Conservation (phyloP, 2,113 vertebrate genomes). For the Rhegmatorhina hoffmannsi region DNA sequence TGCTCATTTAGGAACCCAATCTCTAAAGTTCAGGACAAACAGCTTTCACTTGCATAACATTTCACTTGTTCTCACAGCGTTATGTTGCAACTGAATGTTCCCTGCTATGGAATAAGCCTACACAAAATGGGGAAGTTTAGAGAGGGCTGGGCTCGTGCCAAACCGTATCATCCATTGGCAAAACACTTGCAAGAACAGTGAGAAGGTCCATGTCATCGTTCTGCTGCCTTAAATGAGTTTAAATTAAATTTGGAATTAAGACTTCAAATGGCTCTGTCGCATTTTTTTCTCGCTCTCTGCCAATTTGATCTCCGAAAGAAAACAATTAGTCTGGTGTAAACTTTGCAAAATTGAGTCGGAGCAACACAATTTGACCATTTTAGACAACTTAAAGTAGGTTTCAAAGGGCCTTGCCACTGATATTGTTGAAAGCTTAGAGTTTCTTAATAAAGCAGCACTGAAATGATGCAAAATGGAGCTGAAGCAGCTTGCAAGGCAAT, state of each 20-base stretch:
- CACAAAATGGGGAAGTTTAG: constrained; percentile 69
- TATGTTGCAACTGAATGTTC: constrained; percentile 68
- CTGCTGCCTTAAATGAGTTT: neutral
- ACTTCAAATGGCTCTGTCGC: neutral
- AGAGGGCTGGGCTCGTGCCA: constrained; percentile 49
- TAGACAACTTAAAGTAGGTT: neutral
- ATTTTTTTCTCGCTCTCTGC: neutral
- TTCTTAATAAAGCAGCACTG: constrained; percentile 49
- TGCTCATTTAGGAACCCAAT: constrained; percentile 71
- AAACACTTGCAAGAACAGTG: constrained; percentile 23
- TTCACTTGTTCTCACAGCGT: constrained; percentile 52
- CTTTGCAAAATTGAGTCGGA: neutral
- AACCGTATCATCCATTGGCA: constrained; percentile 57
- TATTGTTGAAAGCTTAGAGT: constrained; percentile 22
- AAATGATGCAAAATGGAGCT: constrained; percentile 54
- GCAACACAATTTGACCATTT: neutral
- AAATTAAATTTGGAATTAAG: neutral
- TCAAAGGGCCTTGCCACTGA: constrained; percentile 55
- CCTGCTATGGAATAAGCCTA: constrained; percentile 62
- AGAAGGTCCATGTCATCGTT: constrained; percentile 13
- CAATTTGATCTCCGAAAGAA: neutral
- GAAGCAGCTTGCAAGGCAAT: constrained; percentile 53
- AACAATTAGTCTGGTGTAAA: neutral
- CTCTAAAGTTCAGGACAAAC: constrained; percentile 67
- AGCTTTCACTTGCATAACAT: constrained; percentile 63